Percentiles rank a stretch among this genome's conserved stretches.
Conservation (phyloP, 2,113 vertebrate species). For the Thermophis baileyi region DNA sequence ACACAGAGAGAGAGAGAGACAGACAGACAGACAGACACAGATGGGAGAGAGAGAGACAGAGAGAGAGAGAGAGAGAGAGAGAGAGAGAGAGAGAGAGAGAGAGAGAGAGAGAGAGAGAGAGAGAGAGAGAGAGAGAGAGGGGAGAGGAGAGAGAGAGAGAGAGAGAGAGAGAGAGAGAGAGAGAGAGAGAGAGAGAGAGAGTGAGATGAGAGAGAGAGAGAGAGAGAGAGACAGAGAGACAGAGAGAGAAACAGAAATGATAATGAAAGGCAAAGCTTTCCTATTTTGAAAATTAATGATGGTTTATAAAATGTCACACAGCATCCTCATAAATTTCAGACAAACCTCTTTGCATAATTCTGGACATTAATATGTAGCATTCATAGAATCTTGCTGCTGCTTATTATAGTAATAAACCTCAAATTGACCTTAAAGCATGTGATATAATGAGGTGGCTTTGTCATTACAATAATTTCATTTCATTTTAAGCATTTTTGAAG, state of each 20-base stretch:
- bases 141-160: too few species aligned
- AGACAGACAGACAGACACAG: too few species aligned
- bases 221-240: neutral
- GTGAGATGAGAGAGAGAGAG: too few species aligned
- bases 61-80: neutral
- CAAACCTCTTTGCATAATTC: conserved; percentile 54
- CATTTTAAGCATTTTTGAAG: conserved; percentile 42
- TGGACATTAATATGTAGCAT: neutral
- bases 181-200: neutral
- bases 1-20: too few species aligned
- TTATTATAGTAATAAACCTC: conserved; percentile 40
- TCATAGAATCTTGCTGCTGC: conserved; percentile 37
- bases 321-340: conserved; percentile 38
- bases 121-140: neutral
- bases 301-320: conserved; percentile 41
- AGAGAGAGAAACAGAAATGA: conserved; percentile 21
- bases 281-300: conserved; percentile 49
- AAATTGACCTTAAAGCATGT: conserved; percentile 45
- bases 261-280: conserved; percentile 32
- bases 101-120: neutral
- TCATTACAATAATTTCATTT: conserved; percentile 42
- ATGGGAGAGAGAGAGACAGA: neutral
- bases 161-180: neutral
- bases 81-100: neutral
- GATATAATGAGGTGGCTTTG: conserved; percentile 49